phyloP scores from a whole-genome alignment of 2,888 invertebrate species.

The Ectemnius cavifrons region DNA sequence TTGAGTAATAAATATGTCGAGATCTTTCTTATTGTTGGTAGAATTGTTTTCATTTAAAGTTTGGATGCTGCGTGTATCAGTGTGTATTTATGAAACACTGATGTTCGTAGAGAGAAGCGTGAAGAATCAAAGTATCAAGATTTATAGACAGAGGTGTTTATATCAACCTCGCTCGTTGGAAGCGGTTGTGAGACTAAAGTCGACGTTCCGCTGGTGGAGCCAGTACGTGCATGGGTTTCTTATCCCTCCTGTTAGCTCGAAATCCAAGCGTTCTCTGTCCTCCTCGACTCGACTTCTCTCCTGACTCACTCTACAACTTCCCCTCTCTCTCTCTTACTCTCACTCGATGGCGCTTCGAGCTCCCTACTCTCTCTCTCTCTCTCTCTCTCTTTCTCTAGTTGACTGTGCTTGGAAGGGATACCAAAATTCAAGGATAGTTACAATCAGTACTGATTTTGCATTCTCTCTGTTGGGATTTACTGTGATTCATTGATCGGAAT shows the following conservation, averaged over 20 bases:
- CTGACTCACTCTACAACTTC: not conserved
- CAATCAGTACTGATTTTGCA: no score
- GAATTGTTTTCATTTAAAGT: no score
- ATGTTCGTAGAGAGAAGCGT: no score
- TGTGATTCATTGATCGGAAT: conserved; percentile 20
- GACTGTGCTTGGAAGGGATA: conserved; percentile 34
- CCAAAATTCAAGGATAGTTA: conserved; percentile 43
- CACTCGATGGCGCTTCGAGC: no score
- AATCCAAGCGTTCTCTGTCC: conserved; percentile 49
- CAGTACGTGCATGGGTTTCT: conserved; percentile 73
- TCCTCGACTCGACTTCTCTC: not conserved
- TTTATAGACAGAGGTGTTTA: no score
- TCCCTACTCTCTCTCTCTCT: conserved; percentile 16
- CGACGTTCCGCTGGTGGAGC: conserved; percentile 67
- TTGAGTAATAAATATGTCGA: no score
- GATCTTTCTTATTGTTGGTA: no score
- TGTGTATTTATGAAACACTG: not conserved
- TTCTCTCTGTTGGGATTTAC: conserved; percentile 1
- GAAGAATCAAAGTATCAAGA: no score
- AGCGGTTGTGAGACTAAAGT: conserved; percentile 76
- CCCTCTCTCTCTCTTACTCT: no score
- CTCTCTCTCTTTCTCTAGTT: conserved; percentile 17
- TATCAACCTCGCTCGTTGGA: conserved; percentile 67
- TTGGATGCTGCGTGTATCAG: not conserved
- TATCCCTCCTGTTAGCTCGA: conserved; percentile 70